Conservation (phyloP, 2,888 invertebrate species). For the Andrena haemorrhoa region DNA sequence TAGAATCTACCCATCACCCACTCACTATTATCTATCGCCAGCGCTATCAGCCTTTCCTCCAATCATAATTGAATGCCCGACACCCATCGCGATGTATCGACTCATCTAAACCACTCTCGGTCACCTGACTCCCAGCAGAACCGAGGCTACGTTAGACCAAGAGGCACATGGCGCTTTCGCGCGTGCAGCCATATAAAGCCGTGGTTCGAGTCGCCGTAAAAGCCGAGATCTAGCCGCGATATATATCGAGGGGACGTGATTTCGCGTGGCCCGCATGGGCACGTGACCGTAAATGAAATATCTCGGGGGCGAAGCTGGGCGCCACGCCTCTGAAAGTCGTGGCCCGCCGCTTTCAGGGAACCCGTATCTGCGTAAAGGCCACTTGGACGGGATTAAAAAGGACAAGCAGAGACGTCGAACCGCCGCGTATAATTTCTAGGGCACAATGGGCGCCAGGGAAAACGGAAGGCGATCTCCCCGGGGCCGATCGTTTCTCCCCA, state of each 20-base stretch:
- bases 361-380: constrained; percentile 51
- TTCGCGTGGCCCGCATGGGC: constrained; percentile 53
- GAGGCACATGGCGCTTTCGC: constrained; percentile 17
- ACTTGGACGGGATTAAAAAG: constrained; percentile 56
- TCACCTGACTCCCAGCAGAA: not conserved
- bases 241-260: constrained; percentile 45
- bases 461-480: constrained; percentile 48
- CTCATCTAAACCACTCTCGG: not conserved
- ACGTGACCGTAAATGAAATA: constrained; percentile 63
- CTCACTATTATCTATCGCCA: not conserved
- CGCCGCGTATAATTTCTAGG: constrained; percentile 60
- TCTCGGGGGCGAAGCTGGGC: constrained; percentile 51
- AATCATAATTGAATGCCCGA: not conserved
- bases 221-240: constrained; percentile 51
- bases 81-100: constrained; percentile 6
- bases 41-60: not conserved
- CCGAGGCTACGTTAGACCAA: not conserved
- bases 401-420: constrained; percentile 38
- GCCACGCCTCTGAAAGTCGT: constrained; percentile 56
- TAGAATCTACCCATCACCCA: too few species aligned
- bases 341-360: constrained; percentile 55
- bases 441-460: constrained; percentile 48
- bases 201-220: constrained; percentile 25
- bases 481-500: constrained; percentile 36
- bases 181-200: constrained; percentile 46